A percentile compares a stretch with the other conserved stretches of the same genome.
Evolutionary conservation across 2,113 vertebrate species (phyloP).

Genomic region (Pedionomus torquatus): DNA sequence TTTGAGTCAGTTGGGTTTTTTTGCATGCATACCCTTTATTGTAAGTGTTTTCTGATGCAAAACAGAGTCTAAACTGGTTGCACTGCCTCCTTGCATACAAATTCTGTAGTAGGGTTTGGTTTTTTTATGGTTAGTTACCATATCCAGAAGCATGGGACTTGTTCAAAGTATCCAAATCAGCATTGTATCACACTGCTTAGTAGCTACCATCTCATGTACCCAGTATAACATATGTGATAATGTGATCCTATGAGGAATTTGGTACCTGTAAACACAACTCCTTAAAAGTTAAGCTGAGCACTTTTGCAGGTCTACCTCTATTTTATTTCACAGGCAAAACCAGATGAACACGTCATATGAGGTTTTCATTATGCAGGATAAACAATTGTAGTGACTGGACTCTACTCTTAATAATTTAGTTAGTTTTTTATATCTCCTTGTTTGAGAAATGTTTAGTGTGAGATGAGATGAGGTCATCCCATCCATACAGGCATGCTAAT

Average conservation of each 20-base stretch:
- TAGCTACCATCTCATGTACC: not conserved
- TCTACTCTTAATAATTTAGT: not conserved
- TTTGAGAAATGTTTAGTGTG: not conserved
- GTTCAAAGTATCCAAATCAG: not conserved
- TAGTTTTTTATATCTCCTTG: not conserved
- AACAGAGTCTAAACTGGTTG: slow-evolving; percentile 13
- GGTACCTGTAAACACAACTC: not conserved
- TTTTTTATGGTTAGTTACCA: not conserved
- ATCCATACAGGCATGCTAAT: not conserved
- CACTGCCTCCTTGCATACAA: slow-evolving; percentile 13
- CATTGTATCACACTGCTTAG: not conserved
- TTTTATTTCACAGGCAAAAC: not conserved
- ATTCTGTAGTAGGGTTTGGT: not conserved
- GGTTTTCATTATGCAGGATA: not conserved
- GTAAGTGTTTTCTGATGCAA: slow-evolving; percentile 52
- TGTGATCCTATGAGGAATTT: not conserved
- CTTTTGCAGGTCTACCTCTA: not conserved
- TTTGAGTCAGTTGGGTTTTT: slow-evolving; percentile 13
- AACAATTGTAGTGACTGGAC: not conserved
- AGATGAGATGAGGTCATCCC: not conserved
- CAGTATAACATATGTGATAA: not conserved
- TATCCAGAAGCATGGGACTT: not conserved
- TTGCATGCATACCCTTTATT: not conserved
- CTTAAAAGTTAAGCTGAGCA: not conserved
- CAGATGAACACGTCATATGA: not conserved